Conservation (phyloP, 2,113 vertebrate genomes). For the Trogon surrucura region DNA sequence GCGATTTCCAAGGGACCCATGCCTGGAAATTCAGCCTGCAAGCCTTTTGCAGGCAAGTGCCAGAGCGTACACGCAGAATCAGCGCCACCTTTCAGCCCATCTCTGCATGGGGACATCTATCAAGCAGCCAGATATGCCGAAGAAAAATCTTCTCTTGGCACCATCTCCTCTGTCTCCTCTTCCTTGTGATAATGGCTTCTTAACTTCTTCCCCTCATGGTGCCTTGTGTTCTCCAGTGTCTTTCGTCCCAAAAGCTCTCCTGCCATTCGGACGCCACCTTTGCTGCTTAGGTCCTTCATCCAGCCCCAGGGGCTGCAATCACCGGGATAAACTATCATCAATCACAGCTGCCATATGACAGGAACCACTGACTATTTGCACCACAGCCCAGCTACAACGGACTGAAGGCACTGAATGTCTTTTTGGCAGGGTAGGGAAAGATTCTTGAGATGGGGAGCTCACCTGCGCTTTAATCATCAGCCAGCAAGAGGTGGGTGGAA, state of each 20-base stretch:
- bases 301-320: background rate
- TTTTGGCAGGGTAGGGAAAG: background rate
- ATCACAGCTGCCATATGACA: fast-evolving
- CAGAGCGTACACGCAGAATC: background rate
- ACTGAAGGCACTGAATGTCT: background rate
- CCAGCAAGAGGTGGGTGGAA: background rate
- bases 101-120: background rate
- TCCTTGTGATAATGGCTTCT: background rate
- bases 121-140: background rate
- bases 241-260: background rate
- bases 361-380: background rate
- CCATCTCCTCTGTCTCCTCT: background rate
- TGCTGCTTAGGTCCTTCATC: background rate
- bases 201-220: background rate
- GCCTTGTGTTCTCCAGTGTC: background rate
- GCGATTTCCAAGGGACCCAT: background rate
- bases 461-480: background rate
- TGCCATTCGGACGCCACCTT: background rate
- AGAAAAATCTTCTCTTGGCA: background rate
- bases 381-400: background rate
- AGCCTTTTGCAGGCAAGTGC: background rate
- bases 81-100: background rate
- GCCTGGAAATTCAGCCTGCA: background rate
- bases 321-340: background rate
- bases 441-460: background rate